phyloP scores from a whole-genome alignment of 2,797 vertebrate genomes.

The Typhlichthys eigenmanni region DNA sequence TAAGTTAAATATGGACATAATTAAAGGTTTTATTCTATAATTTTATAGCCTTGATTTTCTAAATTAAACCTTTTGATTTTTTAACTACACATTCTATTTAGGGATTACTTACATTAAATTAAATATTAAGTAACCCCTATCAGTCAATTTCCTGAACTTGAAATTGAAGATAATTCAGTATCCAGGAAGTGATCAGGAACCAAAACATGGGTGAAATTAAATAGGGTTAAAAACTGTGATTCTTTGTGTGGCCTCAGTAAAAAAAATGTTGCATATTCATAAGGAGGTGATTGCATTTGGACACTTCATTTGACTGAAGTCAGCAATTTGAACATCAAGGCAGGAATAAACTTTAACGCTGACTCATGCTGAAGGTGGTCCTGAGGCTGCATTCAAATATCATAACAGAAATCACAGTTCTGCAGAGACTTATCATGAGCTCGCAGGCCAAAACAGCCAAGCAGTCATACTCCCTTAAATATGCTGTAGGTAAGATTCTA shows the following conservation, averaged over 20 bases:
- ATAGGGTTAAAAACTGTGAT: conserved; percentile 2
- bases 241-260: conserved; percentile 24
- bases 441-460: conserved; percentile 21
- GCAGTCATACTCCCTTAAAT: conserved; percentile 14
- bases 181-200: no score
- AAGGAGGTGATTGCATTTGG: conserved; percentile 10
- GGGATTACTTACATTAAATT: no score
- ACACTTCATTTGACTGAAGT: conserved; percentile 22
- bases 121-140: no score
- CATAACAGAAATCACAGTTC: conserved; percentile 28
- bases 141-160: no score
- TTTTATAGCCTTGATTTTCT: no score
- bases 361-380: conserved; percentile 35
- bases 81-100: no score
- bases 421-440: conserved; percentile 22
- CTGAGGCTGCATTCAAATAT: conserved; percentile 38
- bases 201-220: conserved; percentile 6
- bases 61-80: no score
- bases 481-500: no score
- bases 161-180: no score
- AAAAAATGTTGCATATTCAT: conserved; percentile 40
- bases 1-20: no score
- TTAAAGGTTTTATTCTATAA: no score
- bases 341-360: conserved; percentile 35
- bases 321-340: conserved; percentile 17